Percentiles rank a stretch among this genome's conserved stretches.
phyloP scores from a whole-genome alignment of 2,888 invertebrate genomes.

The Phyto melanocephala region DNA sequence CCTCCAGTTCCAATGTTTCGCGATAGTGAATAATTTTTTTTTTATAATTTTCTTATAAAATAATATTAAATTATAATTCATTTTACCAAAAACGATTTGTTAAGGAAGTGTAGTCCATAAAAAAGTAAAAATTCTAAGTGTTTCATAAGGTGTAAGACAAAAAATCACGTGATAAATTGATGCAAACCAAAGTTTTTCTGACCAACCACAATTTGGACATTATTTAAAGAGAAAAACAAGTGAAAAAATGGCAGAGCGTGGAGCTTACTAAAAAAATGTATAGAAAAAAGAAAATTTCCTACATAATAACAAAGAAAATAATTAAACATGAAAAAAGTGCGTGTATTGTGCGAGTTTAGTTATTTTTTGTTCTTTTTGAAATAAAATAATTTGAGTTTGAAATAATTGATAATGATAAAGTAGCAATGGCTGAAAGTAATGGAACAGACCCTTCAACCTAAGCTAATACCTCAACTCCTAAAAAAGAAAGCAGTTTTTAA shows the following conservation, averaged over 20 bases:
- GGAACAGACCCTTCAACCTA: conserved; percentile 32
- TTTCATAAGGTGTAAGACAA: background rate
- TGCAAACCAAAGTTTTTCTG: background rate
- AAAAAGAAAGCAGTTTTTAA: background rate
- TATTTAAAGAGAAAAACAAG: background rate
- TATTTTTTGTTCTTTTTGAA: background rate
- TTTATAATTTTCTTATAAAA: conserved; percentile 41
- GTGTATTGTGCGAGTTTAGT: background rate
- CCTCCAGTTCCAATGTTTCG: conserved; percentile 36
- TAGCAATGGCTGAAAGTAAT: conserved; percentile 39
- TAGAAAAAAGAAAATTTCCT: background rate
- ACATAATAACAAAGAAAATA: background rate
- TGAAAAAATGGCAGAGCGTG: background rate
- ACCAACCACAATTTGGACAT: conserved; percentile 24
- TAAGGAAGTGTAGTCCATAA: background rate
- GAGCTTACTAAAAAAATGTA: background rate
- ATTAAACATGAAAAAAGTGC: background rate
- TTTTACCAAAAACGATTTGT: background rate
- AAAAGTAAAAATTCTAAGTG: background rate
- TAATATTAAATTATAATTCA: background rate
- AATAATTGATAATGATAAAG: conserved; percentile 37
- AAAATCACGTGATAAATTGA: conserved; percentile 29
- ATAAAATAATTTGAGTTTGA: background rate
- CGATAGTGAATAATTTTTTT: conserved; percentile 35
- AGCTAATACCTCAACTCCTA: background rate